phyloP scores from a whole-genome alignment of 2,797 vertebrate genomes.

The Ibycter americanus region DNA sequence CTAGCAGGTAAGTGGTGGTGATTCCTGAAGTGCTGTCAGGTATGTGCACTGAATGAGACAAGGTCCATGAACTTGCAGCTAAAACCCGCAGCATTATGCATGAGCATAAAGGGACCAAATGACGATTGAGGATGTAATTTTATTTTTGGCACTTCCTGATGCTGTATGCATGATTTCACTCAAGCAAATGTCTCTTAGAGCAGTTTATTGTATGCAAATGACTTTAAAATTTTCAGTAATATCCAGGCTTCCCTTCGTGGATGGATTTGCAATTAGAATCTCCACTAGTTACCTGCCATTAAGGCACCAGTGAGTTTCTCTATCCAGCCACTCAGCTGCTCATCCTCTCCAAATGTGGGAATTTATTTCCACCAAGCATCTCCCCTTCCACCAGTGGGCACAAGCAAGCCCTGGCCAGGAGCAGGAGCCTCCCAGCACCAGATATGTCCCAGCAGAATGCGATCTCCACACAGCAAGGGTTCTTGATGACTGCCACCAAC shows the following conservation, averaged over 20 bases:
- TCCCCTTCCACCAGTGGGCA: neutral
- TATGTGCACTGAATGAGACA: neutral
- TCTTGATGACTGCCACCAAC: neutral
- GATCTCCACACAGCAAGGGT: rapidly evolving
- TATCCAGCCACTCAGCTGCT: neutral
- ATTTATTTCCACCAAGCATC: neutral
- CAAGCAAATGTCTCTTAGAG: neutral
- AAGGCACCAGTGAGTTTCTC: neutral
- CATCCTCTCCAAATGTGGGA: neutral
- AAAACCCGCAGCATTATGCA: neutral
- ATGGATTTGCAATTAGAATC: neutral
- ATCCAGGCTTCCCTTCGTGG: neutral
- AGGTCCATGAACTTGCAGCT: neutral
- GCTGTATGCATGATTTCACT: neutral
- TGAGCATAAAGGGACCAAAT: neutral
- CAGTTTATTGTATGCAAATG: neutral
- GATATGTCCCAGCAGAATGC: neutral
- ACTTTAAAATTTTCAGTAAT: neutral
- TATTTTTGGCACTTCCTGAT: neutral
- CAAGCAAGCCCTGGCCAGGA: neutral
- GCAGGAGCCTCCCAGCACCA: neutral
- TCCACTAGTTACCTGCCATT: neutral
- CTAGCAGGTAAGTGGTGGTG: neutral
- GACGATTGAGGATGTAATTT: neutral
- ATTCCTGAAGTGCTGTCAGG: neutral